phyloP scores from a whole-genome alignment of 2,113 vertebrate genomes.

The Mus spicilegus region DNA sequence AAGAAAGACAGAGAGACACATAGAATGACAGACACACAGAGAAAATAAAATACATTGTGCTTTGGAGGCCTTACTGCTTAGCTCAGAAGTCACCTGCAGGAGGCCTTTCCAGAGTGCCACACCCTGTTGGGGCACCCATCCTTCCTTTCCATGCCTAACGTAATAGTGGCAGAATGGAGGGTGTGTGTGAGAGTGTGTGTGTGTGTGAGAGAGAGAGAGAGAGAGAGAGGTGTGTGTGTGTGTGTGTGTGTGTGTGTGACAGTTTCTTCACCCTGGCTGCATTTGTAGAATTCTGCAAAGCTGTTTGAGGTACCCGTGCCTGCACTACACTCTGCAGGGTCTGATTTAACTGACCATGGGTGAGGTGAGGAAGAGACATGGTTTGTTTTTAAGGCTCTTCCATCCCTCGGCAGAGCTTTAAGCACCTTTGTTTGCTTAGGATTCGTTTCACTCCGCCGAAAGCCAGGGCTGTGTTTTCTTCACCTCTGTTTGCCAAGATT shows the following conservation, averaged over 20 bases:
- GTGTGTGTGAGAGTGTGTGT: neutral
- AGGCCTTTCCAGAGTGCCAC: neutral
- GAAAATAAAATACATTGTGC: neutral
- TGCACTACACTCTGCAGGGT: neutral
- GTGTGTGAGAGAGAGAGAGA: neutral
- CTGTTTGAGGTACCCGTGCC: neutral
- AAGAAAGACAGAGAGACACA: neutral
- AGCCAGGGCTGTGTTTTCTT: neutral
- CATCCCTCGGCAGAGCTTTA: neutral
- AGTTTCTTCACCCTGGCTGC: neutral
- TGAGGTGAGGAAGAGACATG: neutral
- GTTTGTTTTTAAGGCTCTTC: neutral
- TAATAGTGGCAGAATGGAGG: neutral
- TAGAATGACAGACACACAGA: neutral
- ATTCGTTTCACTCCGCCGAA: neutral
- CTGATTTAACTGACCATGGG: neutral
- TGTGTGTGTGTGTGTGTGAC: no score
- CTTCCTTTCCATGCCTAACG: neutral
- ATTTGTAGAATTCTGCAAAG: neutral
- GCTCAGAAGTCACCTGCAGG: constrained; percentile 25
- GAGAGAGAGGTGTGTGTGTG: no score
- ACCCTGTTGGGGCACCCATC: neutral
- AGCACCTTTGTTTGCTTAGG: neutral
- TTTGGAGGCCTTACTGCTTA: neutral
- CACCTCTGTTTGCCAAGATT: neutral